phyloP scores from a whole-genome alignment of 2,888 invertebrate species.

The Exephanes ischioxanthus region DNA sequence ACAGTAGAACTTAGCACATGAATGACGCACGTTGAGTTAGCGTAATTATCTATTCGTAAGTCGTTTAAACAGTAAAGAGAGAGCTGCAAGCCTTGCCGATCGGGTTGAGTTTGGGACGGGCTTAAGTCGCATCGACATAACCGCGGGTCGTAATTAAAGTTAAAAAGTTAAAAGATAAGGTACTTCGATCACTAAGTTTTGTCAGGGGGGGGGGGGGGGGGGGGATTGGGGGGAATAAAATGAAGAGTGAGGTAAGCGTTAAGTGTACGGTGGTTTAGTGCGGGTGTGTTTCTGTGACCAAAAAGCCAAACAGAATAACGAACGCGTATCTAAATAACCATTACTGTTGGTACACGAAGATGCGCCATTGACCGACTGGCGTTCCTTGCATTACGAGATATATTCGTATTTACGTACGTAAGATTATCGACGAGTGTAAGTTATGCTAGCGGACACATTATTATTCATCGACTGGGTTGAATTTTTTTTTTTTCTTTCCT shows the following conservation, averaged over 20 bases:
- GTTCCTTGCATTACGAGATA: conserved; percentile 41
- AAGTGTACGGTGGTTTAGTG: conserved; percentile 81
- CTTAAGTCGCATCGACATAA: not conserved
- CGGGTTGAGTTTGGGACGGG: conserved; percentile 4
- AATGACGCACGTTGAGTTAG: conserved; percentile 68
- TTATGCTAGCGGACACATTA: conserved; percentile 73
- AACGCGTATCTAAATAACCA: conserved; percentile 73
- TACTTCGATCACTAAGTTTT: conserved; percentile 7
- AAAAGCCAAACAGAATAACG: conserved; percentile 83
- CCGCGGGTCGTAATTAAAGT: not conserved
- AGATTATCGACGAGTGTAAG: conserved; percentile 59
- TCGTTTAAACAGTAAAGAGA: conserved; percentile 47
- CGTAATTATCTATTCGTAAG: conserved; percentile 61
- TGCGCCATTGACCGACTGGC: conserved; percentile 48
- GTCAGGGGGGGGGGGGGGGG: not conserved
- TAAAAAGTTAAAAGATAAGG: not conserved
- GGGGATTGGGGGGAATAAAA: conserved; percentile 32
- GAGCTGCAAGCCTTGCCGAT: conserved; percentile 42
- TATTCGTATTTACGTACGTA: conserved; percentile 54
- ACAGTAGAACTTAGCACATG: conserved; percentile 72
- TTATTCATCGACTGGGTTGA: conserved; percentile 70
- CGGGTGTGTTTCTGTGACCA: conserved; percentile 83
- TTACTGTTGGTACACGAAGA: conserved; percentile 46
- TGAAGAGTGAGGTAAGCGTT: conserved; percentile 78
- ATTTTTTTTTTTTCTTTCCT: conserved; percentile 27